phyloP scores from a whole-genome alignment of 2,113 vertebrate species.

The Bubo blakistoni region DNA sequence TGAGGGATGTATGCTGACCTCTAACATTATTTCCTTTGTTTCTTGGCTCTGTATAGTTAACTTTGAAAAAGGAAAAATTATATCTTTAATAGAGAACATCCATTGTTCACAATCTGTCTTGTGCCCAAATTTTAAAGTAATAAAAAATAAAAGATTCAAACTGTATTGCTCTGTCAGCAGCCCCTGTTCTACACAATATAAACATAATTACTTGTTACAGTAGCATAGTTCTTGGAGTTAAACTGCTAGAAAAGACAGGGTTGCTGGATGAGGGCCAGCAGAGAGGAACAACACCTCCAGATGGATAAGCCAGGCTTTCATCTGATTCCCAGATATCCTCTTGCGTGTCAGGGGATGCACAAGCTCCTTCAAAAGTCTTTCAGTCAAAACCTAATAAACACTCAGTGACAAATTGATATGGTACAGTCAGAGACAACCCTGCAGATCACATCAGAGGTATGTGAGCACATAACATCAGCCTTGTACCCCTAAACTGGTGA shows the following conservation, averaged over 20 bases:
- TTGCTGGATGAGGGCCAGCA: background rate
- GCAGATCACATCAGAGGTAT: background rate
- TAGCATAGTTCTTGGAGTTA: background rate
- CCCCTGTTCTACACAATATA: background rate
- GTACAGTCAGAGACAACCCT: background rate
- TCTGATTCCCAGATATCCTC: conserved; percentile 1
- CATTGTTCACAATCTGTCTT: background rate
- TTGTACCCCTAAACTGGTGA: background rate
- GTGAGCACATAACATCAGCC: background rate
- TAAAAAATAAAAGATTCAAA: background rate
- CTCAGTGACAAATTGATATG: background rate
- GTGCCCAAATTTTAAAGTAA: background rate
- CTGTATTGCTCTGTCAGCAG: background rate
- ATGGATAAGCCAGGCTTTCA: conserved; percentile 1
- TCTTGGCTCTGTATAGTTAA: background rate
- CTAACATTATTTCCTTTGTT: background rate
- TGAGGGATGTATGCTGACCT: background rate
- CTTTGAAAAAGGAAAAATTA: background rate
- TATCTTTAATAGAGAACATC: background rate
- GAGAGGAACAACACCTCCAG: background rate
- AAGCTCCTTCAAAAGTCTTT: conserved; percentile 26
- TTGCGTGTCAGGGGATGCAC: background rate
- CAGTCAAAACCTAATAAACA: background rate
- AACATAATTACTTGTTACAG: background rate
- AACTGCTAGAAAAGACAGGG: background rate